Evolutionary conservation across 2,797 vertebrate genomes (phyloP).

Genomic region (Neosilurus mollespiculum): DNA sequence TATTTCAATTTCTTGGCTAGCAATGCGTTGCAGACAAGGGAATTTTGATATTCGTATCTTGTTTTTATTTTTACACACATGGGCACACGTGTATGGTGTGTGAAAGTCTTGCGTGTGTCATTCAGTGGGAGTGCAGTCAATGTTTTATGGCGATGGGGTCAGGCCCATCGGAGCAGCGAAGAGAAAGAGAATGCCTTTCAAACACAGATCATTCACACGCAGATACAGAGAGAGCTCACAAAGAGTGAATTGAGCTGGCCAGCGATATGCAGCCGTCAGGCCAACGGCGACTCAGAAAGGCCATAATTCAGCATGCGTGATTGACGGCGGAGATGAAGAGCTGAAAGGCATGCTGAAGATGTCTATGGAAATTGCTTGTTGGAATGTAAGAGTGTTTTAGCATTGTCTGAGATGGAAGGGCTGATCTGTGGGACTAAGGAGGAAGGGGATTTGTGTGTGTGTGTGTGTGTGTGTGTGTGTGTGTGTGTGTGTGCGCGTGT

Average conservation of each 20-base stretch:
- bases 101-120: conserved; percentile 31
- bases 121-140: conserved; percentile 24
- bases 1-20: conserved; percentile 23
- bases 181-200: conserved; percentile 49
- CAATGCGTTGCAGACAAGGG: neutral
- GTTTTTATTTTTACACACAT: conserved; percentile 1
- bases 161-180: conserved; percentile 38
- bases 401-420: conserved; percentile 46
- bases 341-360: conserved; percentile 44
- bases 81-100: conserved; percentile 28
- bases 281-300: conserved; percentile 44
- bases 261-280: conserved; percentile 34
- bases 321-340: conserved; percentile 47
- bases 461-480: conserved; percentile 13
- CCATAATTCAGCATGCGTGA: conserved; percentile 49
- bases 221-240: conserved; percentile 38
- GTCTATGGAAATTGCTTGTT: conserved; percentile 50
- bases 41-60: conserved; percentile 25
- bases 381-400: conserved; percentile 52
- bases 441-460: neutral
- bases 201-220: conserved; percentile 51
- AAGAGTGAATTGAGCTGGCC: conserved; percentile 35
- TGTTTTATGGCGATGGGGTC: conserved; percentile 47
- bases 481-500: conserved; percentile 36
- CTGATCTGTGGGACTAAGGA: conserved; percentile 24